Base-by-base conservation (phyloP, 2,113 vertebrate species). In the Chamaea fasciata region DNA sequence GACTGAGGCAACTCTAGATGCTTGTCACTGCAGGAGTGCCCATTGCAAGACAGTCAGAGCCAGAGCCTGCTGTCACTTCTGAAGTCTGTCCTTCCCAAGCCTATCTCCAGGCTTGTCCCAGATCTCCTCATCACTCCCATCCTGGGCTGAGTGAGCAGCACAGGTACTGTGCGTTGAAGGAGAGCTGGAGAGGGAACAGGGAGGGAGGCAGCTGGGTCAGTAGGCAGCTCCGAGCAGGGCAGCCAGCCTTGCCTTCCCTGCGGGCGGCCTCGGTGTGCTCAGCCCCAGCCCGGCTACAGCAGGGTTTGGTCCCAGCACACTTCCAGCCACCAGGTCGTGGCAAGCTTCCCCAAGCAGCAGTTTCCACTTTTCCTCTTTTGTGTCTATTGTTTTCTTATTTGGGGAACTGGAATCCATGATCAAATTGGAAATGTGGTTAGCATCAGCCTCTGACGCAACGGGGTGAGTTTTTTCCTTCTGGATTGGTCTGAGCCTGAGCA, bases 331-430 rank as follows among this genome's bases (percentile, higher is more conserved):
- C 83, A 13, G 26, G n/a, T 69, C 33, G 3, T 86, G 90, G 92
- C 96, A 96, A 73, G 71, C 76, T 88, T 90, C 85, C 59, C 75
- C 47, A 44, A 30, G 85, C 93, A 95, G 87, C 93, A 96, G 95
- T 91, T 94, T 96, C 95, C 64, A 95, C 90, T 96, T 95, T 93
- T 95, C 75, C 79, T 91, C 90, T 95, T 95, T 70, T 55, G 63
- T 95, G 85, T 49, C 87, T 96, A 92, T 97, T 97, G 94, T 95
- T 97, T 83, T 89, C 75, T 93, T 90, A 37, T 93, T 95, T 95
- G 75, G 42, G 52, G 90, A 80, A 24, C 73, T 93, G 93, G 93
- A 94, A 93, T 87, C 87, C 47, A 1, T 18, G 74, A 20, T 84
- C 1, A 0, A 60, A 49, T 85, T 62, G 65, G 78, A 96, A 93